Percentiles rank a stretch among this genome's conserved stretches.
These are phyloP conservation scores for Sussaba pulchella DNA, from an alignment of 2,888 invertebrate species.

Conservation along the genomic window DNA sequence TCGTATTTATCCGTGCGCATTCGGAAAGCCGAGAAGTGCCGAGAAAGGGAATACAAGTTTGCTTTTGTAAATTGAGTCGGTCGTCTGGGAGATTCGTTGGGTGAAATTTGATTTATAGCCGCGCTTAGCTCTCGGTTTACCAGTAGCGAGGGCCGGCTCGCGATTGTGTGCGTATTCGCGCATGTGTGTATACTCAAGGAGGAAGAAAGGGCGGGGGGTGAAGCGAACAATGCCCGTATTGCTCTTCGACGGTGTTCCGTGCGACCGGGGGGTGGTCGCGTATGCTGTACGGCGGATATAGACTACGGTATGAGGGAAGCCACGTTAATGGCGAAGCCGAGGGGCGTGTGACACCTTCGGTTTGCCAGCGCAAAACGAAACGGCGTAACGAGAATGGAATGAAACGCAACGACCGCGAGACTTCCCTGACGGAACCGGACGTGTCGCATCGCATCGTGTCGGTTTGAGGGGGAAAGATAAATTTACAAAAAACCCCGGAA, in stretches of 20 bases:
- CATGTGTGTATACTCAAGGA: background rate
- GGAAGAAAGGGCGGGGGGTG: too few species aligned
- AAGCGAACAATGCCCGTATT: conserved; percentile 37
- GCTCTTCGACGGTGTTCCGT: conserved; percentile 12
- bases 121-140: conserved; percentile 61
- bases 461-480: background rate
- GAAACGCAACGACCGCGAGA: conserved; percentile 27
- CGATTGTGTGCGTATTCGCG: background rate
- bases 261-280: conserved; percentile 21
- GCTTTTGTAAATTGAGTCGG: conserved; percentile 70
- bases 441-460: background rate
- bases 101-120: conserved; percentile 69
- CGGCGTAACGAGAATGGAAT: conserved; percentile 32
- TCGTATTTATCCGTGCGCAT: conserved; percentile 14
- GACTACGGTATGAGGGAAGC: conserved; percentile 43
- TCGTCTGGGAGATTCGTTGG: conserved; percentile 51
- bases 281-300: background rate
- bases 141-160: conserved; percentile 25
- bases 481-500: background rate
- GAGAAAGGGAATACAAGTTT: conserved; percentile 59
- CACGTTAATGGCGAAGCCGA: conserved; percentile 41
- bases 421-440: conserved; percentile 17
- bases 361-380: conserved; percentile 25
- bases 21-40: conserved; percentile 42
- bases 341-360: conserved; percentile 37